Base-by-base conservation (phyloP, 2,888 invertebrate genomes). In the Drosophila picticornis region DNA sequence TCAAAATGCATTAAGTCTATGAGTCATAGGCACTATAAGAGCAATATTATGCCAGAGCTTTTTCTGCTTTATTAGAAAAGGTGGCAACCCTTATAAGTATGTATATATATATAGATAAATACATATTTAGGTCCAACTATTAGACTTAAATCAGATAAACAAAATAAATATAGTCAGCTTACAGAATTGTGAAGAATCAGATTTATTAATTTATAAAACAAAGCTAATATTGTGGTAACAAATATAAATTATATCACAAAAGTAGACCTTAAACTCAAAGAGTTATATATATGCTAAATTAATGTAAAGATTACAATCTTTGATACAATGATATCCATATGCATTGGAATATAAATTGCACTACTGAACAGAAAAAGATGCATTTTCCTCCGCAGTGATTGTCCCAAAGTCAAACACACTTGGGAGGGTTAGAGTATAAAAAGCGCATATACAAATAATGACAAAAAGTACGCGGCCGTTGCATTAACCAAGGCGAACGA, bases 401-500 rank as follows among this genome's bases (percentile, higher is more conserved):
- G 27, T 29, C 31, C 34, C 27, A 19, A 64, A 58, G 34, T 19
- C 22, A 19, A 11, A 59, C 31, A 22, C 40, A 48, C 52, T 52
- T 46, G 36, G 19, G 11, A 32, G 36, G n/a, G 27, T 27, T 36
- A 25, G 56, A 31, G 53, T 75, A 74, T 31, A 57, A 36, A 34
- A 62, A 19, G 19, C 11, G 25, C 36, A 46, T 38, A 43, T n/a
- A 64, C 53, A 61, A 65, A 61, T 16, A 46, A 61, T 48, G 64
- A 52, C 70, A 59, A 61, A 40, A 57, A 55, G 59, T 32, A 53
- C 52, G 22, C 38, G 34, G 58, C 64, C 65, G 46, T 53, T 83
- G 79, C 71, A 81, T 57, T 81, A 71, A 59, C 70, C 72, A 83
- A 81, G 70, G 71, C 75, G 70, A 73, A 81, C 81, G 66, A 83